Conservation (phyloP, 2,888 invertebrate genomes). For the Tridacna crocea region DNA sequence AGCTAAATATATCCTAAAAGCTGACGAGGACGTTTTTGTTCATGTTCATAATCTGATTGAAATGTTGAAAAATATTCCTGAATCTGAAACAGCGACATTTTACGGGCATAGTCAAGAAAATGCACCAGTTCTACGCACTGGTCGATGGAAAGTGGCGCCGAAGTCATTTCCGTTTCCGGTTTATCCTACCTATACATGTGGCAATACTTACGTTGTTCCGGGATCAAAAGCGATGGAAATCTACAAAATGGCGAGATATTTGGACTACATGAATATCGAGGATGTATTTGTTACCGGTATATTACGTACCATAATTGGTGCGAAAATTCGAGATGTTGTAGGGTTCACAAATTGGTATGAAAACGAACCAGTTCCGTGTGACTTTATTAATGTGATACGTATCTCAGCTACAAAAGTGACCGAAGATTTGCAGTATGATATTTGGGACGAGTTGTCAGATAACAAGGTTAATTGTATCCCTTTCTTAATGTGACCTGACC, state of each 20-base stretch:
- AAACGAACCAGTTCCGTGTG: constrained; percentile 63
- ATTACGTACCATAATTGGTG: constrained; percentile 61
- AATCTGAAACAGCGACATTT: constrained; percentile 47
- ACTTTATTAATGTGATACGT: constrained; percentile 60
- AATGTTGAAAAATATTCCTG: constrained; percentile 35
- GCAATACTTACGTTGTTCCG: constrained; percentile 72
- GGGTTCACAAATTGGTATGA: constrained; percentile 74
- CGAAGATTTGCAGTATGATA: constrained; percentile 48
- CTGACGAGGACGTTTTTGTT: constrained; percentile 68
- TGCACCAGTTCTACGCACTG: constrained; percentile 57
- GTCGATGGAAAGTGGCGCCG: constrained; percentile 68
- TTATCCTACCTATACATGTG: constrained; percentile 68
- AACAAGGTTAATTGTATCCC: no score
- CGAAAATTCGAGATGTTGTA: constrained; percentile 50
- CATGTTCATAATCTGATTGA: constrained; percentile 54
- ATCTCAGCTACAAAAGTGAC: constrained; percentile 65
- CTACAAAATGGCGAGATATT: constrained; percentile 55
- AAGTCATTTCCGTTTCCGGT: constrained; percentile 57
- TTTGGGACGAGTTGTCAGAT: constrained; percentile 54
- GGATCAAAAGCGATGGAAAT: constrained; percentile 60
- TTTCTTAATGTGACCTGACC: no score
- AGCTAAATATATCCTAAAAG: constrained; percentile 64
- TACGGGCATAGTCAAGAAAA: constrained; percentile 59
- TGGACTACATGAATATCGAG: constrained; percentile 73
- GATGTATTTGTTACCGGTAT: constrained; percentile 77